Evolutionary conservation across 2,797 vertebrate genomes (phyloP).

Genomic region (Rhadinocentrus ornatus): DNA sequence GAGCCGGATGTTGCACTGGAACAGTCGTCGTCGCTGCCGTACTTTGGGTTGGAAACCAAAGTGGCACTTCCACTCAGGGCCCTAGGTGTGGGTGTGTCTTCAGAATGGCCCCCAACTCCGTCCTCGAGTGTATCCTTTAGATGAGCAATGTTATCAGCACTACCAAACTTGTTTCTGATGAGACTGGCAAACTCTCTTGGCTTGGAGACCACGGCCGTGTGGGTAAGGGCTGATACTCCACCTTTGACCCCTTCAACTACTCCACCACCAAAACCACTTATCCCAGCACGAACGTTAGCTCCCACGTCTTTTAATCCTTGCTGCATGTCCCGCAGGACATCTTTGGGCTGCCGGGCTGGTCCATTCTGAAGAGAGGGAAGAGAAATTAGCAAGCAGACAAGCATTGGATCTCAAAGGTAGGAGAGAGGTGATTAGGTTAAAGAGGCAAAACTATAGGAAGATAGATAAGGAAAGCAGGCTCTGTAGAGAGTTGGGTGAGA

Average conservation of each 20-base stretch:
- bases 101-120: slow-evolving; percentile 84
- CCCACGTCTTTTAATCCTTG: slow-evolving; percentile 96
- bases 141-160: slow-evolving; percentile 96
- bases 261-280: slow-evolving; percentile 96
- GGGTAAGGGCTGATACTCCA: slow-evolving; percentile 92
- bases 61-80: slow-evolving; percentile 96
- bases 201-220: slow-evolving; percentile 95
- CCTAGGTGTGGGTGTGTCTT: slow-evolving; percentile 87
- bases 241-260: slow-evolving; percentile 97
- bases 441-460: slow-evolving; percentile 46
- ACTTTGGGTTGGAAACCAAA: slow-evolving; percentile 96
- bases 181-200: slow-evolving; percentile 96
- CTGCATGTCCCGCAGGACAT: slow-evolving; percentile 98
- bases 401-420: slow-evolving; percentile 47
- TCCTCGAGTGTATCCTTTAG: slow-evolving; percentile 92
- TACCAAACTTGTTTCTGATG: slow-evolving; percentile 98
- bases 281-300: slow-evolving; percentile 94
- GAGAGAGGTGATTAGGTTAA: slow-evolving; percentile 42
- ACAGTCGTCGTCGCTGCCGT: slow-evolving; percentile 96
- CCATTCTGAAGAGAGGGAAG: slow-evolving; percentile 84
- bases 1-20: slow-evolving; percentile 95
- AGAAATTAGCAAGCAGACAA: slow-evolving; percentile 55
- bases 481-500: slow-evolving; percentile 50
- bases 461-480: slow-evolving; percentile 43
- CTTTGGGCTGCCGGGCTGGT: slow-evolving; percentile 94